Evolutionary conservation across 2,113 vertebrate species (phyloP).

Genomic region (Lampris incognitus): DNA sequence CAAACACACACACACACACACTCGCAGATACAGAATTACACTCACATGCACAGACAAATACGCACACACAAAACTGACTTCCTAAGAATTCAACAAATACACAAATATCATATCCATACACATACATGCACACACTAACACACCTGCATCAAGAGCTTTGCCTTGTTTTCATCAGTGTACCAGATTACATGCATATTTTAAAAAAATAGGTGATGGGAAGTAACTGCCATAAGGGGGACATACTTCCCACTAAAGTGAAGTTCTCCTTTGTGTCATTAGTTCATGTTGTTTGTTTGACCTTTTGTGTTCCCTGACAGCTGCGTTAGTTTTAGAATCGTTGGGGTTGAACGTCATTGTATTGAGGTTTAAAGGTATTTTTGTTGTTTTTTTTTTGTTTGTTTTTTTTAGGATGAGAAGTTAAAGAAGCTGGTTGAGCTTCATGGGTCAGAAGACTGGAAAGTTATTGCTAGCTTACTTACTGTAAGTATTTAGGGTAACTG

Average conservation of each 20-base stretch:
- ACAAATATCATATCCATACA: background rate
- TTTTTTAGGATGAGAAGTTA: conserved; percentile 93
- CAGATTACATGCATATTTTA: background rate
- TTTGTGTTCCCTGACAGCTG: no score
- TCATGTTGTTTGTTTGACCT: no score
- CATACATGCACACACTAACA: background rate
- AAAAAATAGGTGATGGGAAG: background rate
- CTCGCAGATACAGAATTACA: background rate
- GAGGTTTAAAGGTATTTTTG: conserved; percentile 4
- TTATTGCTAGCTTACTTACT: conserved; percentile 94
- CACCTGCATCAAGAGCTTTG: background rate
- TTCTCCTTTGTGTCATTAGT: no score
- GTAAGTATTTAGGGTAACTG: conserved; percentile 80
- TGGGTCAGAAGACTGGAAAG: conserved; percentile 98
- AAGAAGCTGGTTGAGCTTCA: conserved; percentile 97
- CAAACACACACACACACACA: background rate
- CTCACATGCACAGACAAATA: conserved; percentile 3
- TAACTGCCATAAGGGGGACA: background rate
- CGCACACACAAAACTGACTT: background rate
- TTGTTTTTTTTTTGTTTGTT: conserved; percentile 42
- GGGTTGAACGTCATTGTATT: no score
- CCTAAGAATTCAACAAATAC: conserved; percentile 85
- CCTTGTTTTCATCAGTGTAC: background rate
- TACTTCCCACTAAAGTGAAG: no score
- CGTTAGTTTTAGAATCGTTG: background rate